Conservation (phyloP, 2,888 invertebrate genomes). For the Pardosa pseudoannulata region DNA sequence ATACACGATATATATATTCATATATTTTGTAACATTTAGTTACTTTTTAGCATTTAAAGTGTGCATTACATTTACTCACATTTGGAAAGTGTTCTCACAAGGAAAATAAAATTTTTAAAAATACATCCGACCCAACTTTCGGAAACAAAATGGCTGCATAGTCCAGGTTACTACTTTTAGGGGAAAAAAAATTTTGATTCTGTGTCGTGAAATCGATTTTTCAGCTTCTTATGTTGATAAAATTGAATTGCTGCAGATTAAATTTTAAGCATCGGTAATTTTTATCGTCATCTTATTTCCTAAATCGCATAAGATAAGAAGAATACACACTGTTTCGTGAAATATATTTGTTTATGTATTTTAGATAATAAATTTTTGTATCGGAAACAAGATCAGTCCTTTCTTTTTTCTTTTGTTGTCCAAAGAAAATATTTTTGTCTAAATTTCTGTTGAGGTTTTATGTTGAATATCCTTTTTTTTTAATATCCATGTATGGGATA, state of each 20-base stretch:
- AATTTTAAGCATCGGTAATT: constrained; percentile 14
- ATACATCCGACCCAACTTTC: too few species aligned
- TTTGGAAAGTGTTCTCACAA: too few species aligned
- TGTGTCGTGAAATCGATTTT: not conserved
- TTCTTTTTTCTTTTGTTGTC: not conserved
- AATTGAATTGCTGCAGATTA: not conserved
- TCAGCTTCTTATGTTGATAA: constrained; percentile 1
- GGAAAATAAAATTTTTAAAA: too few species aligned
- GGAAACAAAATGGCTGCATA: not conserved
- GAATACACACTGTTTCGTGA: not conserved
- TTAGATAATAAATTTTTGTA: not conserved
- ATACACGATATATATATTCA: too few species aligned
- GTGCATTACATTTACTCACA: too few species aligned
- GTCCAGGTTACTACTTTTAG: not conserved
- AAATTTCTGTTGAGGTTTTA: too few species aligned
- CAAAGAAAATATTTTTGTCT: not conserved
- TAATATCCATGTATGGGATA: too few species aligned
- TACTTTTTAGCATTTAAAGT: too few species aligned
- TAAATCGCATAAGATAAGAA: not conserved
- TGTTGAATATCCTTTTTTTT: too few species aligned
- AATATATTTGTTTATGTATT: constrained; percentile 1
- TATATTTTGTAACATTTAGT: too few species aligned
- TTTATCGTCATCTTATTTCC: not conserved
- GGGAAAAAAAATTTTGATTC: not conserved
- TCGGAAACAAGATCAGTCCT: not conserved